Evolutionary conservation across 2,888 invertebrate species (phyloP), one percentile per base, ranked within the genome.

Genomic region (Parapristionchus giblindavisi): DNA sequence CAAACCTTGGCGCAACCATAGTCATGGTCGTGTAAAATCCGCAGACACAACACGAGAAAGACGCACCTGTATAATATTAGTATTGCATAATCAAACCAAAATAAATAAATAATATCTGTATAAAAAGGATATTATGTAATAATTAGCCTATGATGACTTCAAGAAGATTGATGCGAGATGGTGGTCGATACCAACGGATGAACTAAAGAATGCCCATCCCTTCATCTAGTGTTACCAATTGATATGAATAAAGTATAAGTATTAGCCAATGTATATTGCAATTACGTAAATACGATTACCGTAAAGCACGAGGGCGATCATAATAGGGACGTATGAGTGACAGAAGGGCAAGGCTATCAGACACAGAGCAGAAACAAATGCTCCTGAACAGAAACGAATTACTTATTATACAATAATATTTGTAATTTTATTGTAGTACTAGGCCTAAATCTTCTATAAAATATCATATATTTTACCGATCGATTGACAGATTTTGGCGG

Each of bases 281-380:
- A 56, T 8, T 2, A 56, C 14, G 56, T 3, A 56, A 4, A 56
- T 27, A 56, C 17, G 5, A 27, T 58, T 3, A 68, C 68, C 68
- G 27, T 68, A 68, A 0, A 40, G 27, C 24, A 52, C 36, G 8
- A 68, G 68, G 21, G 36, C 68, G 24, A 52, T 21, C 51, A 68
- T 52, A 14, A 68, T 27, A 21, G 29, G 21, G 29, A 52, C n/a
- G 68, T 68, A 36, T 27, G 36, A 40, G 34, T 68, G 52, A 6
- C 68, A 68, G 68, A 68, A 68, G n/a, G 68, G 68, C 51, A 68
- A 38, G 27, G 43, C 52, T 48, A 68, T 52, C 34, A 68, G 68
- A 21, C 51, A 32, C 1, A 52, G 36, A 24, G 68, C 68, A 1
- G 68, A 68, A 2, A 51, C 68, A 29, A 68, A 27, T 8, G 68